Evolutionary conservation across 2,797 vertebrate species (phyloP), one percentile per base, ranked within the genome.

Genomic region (Rallus crepitans): DNA sequence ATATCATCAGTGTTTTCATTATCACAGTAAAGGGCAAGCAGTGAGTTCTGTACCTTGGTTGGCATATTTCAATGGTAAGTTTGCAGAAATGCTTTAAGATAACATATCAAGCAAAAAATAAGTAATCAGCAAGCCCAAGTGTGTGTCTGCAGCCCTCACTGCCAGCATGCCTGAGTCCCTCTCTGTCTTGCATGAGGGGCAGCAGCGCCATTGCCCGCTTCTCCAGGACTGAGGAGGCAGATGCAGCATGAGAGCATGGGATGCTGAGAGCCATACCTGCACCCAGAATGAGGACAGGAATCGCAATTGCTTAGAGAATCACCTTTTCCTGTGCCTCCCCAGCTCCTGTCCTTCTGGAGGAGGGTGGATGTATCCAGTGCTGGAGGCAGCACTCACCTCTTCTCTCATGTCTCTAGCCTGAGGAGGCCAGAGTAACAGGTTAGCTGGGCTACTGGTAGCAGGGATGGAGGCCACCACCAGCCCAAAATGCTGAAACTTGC

Each of bases 231-330:
- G 1, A 60, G 64, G 39, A 82, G 50, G 24, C 60, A 90, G 21
- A 14, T 2, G 3, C 35, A 66, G 42, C 21, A 2, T 1, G 0
- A 3, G 12, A 19, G n/a, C 30, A 25, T 0, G 0, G 35, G 28
- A 52, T 40, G 28, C 30, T 45, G 28, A 30, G 23, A 81, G 25
- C 35, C 10, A 3, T 13, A 33, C 19, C 59, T 33, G 27, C n/a
- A 72, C 8, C 21, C 56, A 59, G 13, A 50, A 23, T 3, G 7
- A 70, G 50, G 52, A 50, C 2, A 3, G 18, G 13, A 59, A 25
- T 11, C 45, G 50, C 20, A 7, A 37, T 12, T 37, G 53, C 50
- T 63, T 40, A 12, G 42, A 45, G 42, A 45, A 45, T 45, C 31
- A 45, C 7, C 31, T 59, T 37, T 57, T 60, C 5, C 6, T 3